Evolutionary conservation across 2,888 invertebrate genomes (phyloP), one percentile per base, ranked within the genome.

Genomic region (Heliconius charithonia): DNA sequence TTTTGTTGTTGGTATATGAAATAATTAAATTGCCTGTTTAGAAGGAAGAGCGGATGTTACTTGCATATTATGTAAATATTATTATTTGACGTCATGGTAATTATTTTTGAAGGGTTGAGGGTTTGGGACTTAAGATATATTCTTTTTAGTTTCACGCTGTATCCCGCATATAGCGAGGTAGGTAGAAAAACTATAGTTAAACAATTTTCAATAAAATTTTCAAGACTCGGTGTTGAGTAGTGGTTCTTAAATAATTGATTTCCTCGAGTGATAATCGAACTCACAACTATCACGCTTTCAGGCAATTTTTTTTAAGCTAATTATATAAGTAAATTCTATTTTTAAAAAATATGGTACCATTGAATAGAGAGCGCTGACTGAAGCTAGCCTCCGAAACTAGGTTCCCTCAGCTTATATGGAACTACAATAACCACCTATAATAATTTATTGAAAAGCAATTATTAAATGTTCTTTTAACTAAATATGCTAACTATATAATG

Each of bases 11-110:
- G 2, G 4, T 37, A 32, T 3, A 2, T 22, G n/a, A 66, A 67
- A 37, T 37, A 67, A 67, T 67, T 67, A 37, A 2, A 32, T 67
- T 22, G 51, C 9, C 51, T 37, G 32, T 19, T 22, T 37, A 13
- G 62, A 67, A 12, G 67, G n/a, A 32, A 67, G 32, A 66, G 19
- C 32, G 67, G 67, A 67, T 67, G 37, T 67, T n/a, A 37, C 12
- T n/a, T 67, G 37, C n/a, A 9, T 67, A n/a, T 37, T 37, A 37
- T n/a, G 19, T 1, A 9, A 9, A 65, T 62, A 62, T 13, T 25
- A 27, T 25, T 13, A 25, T 13, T 62, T 25, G 62, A 62, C 62
- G 62, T 62, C 62, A 27, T 62, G 7, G 32, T 32, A 32, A 10
- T 13, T 65, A 65, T 62, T 62, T 62, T 25, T 62, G n/a, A 9